phyloP scores from a whole-genome alignment of 2,888 invertebrate genomes.

The Aphrophora alni region DNA sequence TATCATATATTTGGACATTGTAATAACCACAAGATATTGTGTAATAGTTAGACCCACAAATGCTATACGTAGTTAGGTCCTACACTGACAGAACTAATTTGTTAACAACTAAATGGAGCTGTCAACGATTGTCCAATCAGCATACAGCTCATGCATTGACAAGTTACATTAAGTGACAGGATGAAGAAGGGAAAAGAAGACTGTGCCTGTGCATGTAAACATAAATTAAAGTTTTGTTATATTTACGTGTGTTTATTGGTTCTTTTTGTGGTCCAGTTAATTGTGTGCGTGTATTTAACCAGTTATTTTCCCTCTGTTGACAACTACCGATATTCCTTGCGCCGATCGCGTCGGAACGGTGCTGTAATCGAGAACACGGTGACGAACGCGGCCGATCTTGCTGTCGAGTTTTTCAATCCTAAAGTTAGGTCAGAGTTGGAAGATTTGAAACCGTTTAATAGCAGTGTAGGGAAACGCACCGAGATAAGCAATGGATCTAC shows the following conservation, averaged over 20 bases:
- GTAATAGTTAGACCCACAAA: too few relatives aligned
- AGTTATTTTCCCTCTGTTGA: neutral
- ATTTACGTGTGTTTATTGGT: neutral
- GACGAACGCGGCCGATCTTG: slow-evolving; percentile 57
- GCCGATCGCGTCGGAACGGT: slow-evolving; percentile 38
- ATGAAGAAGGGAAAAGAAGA: neutral
- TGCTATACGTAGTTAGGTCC: too few relatives aligned
- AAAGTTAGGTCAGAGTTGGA: slow-evolving; percentile 70
- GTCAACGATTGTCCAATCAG: too few relatives aligned
- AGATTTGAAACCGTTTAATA: slow-evolving; percentile 58
- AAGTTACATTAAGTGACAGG: neutral
- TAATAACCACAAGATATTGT: too few relatives aligned
- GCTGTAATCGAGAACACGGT: slow-evolving; percentile 45
- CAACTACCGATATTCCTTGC: neutral
- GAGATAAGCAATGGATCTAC: slow-evolving; percentile 57
- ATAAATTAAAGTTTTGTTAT: neutral
- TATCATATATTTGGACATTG: too few relatives aligned
- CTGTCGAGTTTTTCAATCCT: slow-evolving; percentile 78
- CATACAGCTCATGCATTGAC: too few relatives aligned
- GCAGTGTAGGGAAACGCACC: slow-evolving; percentile 55
- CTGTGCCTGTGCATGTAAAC: neutral
- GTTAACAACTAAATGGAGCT: too few relatives aligned
- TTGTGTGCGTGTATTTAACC: neutral
- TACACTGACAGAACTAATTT: too few relatives aligned
- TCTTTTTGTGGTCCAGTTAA: neutral